Evolutionary conservation across 2,113 vertebrate species (phyloP), one percentile per base, ranked within the genome.

Genomic region (Corythoichthys haematopterus): DNA sequence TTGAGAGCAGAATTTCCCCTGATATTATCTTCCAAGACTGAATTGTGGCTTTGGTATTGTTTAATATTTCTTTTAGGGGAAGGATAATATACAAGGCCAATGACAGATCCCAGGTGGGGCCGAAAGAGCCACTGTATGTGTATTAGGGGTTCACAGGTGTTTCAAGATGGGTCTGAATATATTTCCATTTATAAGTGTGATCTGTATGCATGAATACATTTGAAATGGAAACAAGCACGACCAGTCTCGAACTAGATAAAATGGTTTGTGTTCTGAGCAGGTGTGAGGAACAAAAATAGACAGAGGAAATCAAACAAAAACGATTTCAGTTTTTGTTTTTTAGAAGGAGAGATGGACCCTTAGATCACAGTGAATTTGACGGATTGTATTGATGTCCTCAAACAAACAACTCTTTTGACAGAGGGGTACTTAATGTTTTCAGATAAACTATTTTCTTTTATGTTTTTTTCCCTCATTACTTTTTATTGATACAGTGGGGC

Each of bases 141-240:
- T 63, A 55, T 69, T 61, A 67, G 45, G 59, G 77, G 69, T 87
- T 87, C 87, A 86, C 85, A 87, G 83, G 88, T 89, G 85, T 84
- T 86, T 74, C 79, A 71, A 86, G 85, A 84, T 66, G 57, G 84
- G 70, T 75, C 68, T 67, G 84, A 89, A 88, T 88, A 88, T 48
- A 85, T 88, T 89, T 90, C 70, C 78, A 88, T 88, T 83, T 88
- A 85, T 83, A 84, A 83, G 68, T 52, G 59, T 76, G 74, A 80
- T 80, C 61, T 33, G 75, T 72, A 80, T 87, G 81, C 79, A 85
- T 84, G 80, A 76, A 87, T 84, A 84, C 76, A 83, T 83, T 80
- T 78, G 84, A 76, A 88, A 75, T 72, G 75, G 74, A 57, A 71
- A 79, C 86, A 80, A 72, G 82, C 80, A 78, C 69, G 79, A 80